Percentiles rank a stretch among this genome's conserved stretches.
Evolutionary conservation across 2,888 invertebrate genomes (phyloP).

Genomic region (Tetragonula carbonaria): DNA sequence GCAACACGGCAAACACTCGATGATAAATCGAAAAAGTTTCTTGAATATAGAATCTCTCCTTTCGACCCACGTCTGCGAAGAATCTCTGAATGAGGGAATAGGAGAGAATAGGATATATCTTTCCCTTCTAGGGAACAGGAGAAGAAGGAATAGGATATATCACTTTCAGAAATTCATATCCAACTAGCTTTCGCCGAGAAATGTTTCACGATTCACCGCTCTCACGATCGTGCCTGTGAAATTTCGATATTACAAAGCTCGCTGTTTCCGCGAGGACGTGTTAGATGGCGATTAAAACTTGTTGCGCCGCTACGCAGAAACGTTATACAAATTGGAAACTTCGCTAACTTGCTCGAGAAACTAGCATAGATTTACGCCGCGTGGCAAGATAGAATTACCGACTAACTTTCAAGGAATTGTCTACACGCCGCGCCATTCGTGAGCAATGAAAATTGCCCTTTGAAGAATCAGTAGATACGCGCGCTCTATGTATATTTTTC

Average conservation of each 20-base stretch:
- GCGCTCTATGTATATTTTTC: neutral
- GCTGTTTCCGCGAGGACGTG: constrained; percentile 9
- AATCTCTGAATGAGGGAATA: neutral
- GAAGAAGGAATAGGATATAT: neutral
- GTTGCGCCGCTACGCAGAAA: constrained; percentile 12
- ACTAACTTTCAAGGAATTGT: constrained; percentile 18
- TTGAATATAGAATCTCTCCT: constrained; percentile 33
- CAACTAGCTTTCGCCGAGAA: neutral
- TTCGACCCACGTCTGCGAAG: too few relatives aligned
- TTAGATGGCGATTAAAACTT: constrained; percentile 53
- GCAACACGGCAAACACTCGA: constrained; percentile 25
- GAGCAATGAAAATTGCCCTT: constrained; percentile 11
- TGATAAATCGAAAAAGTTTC: constrained; percentile 65
- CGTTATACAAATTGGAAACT: constrained; percentile 47
- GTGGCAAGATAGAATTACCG: constrained; percentile 30
- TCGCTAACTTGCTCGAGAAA: constrained; percentile 35
- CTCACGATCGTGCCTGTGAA: neutral
- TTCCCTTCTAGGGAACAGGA: too few relatives aligned
- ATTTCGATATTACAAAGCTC: neutral
- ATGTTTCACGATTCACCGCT: neutral
- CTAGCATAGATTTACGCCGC: constrained; percentile 43
- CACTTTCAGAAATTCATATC: neutral
- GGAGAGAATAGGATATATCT: neutral
- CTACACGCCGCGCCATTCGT: neutral
- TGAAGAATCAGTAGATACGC: constrained; percentile 11